Percentiles rank a stretch among this genome's conserved stretches.
These are phyloP conservation scores for Poeciliopsis retropinna DNA, from an alignment of 2,113 vertebrate genomes.

Conservation along the genomic window DNA sequence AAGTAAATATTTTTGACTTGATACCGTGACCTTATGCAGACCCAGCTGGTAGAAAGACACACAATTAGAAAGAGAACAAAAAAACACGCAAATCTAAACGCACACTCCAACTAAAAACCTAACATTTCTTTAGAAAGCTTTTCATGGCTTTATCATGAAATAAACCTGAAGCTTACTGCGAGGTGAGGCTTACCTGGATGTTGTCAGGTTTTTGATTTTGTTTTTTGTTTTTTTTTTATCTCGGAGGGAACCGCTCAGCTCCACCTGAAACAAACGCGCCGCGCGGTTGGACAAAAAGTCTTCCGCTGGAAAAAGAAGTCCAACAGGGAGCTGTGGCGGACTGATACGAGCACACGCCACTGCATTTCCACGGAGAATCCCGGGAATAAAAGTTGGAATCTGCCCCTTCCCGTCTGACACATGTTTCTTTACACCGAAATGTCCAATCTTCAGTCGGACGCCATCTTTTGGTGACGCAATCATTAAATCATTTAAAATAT, in stretches of 20 bases:
- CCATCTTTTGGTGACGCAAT: no score
- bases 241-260: neutral
- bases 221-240: neutral
- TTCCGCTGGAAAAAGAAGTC: neutral
- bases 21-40: neutral
- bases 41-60: neutral
- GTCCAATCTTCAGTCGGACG: no score
- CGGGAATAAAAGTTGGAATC: neutral
- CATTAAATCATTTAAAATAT: no score
- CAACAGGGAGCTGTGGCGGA: neutral
- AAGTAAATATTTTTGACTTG: neutral
- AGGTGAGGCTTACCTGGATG: conserved; percentile 28
- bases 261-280: neutral
- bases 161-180: neutral
- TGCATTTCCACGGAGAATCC: neutral
- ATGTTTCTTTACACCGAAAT: neutral
- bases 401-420: neutral
- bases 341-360: neutral
- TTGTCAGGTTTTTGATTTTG: neutral
- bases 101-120: neutral
- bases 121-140: neutral
- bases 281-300: neutral
- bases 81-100: neutral
- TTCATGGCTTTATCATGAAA: neutral
- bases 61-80: no score